A percentile compares a stretch with the other conserved stretches of the same genome.
These are phyloP conservation scores for Falco biarmicus DNA, from an alignment of 2,797 vertebrate species.

Conservation along the genomic window DNA sequence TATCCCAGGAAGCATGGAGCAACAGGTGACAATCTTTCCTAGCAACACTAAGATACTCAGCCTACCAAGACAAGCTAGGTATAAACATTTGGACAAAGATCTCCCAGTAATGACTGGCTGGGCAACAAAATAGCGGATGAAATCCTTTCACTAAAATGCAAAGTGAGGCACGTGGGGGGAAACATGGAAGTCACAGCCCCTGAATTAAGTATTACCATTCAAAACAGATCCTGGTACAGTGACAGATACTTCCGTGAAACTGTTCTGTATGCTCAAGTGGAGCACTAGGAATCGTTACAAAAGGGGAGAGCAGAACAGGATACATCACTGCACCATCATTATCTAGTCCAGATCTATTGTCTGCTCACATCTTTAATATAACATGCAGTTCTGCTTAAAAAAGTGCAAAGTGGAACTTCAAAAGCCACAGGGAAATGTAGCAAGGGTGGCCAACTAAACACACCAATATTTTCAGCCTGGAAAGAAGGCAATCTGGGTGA, in stretches of 20 bases:
- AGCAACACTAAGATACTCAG: background rate
- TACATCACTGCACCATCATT: background rate
- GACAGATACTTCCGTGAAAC: background rate
- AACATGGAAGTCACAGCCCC: background rate
- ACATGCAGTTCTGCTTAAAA: background rate
- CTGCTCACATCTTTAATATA: background rate
- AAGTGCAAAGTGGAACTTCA: background rate
- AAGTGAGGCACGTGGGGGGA: background rate
- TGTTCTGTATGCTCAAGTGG: background rate
- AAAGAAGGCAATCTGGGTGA: background rate
- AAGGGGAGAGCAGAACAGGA: background rate
- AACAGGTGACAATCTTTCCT: background rate
- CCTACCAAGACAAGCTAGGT: background rate
- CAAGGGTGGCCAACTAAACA: background rate
- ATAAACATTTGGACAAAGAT: background rate
- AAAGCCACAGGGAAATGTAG: background rate
- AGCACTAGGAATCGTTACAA: background rate
- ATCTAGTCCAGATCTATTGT: background rate
- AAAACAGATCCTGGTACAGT: background rate
- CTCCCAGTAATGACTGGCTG: background rate
- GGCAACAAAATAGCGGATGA: background rate
- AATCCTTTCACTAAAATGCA: background rate
- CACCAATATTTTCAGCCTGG: background rate
- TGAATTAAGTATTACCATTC: background rate
- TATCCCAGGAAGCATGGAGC: background rate